These are phyloP conservation scores for Apostichopus parvimensis DNA, from an alignment of 35 echinoderm and acorn worm species.

Conservation along the genomic window DNA sequence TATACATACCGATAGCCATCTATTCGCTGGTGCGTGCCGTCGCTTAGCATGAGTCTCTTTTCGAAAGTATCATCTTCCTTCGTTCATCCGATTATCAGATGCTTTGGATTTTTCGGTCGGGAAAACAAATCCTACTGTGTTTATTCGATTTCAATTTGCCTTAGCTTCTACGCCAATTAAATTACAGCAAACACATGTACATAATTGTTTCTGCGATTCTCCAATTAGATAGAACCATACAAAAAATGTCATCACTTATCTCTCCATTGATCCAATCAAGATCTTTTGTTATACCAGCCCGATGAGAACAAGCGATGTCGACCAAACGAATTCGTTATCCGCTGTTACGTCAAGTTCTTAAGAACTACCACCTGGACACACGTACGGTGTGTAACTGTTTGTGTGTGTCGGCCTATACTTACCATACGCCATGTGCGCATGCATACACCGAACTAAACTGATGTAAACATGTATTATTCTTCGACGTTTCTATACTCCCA, in stretches of 20 bases:
- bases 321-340: too few relatives aligned
- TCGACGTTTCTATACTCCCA: too few relatives aligned
- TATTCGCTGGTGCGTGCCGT: background rate
- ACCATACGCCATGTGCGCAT: too few relatives aligned
- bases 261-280: background rate
- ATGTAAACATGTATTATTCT: too few relatives aligned
- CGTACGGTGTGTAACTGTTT: too few relatives aligned
- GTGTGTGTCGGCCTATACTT: too few relatives aligned
- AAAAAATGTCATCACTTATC: conserved; percentile 43
- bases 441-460: too few relatives aligned
- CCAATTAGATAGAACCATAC: conserved; percentile 36
- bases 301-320: too few relatives aligned
- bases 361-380: too few relatives aligned
- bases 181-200: conserved; percentile 32
- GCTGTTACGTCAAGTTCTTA: too few relatives aligned
- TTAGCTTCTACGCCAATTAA: conserved; percentile 31
- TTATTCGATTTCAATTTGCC: conserved; percentile 40
- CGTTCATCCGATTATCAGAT: background rate
- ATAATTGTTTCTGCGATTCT: conserved; percentile 28
- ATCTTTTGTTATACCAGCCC: background rate
- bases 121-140: background rate
- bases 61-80: background rate
- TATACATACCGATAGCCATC: too few relatives aligned
- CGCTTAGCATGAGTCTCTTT: background rate
- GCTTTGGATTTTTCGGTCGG: background rate